Evolutionary conservation across 2,797 vertebrate genomes (phyloP), one percentile per base, ranked within the genome.

Genomic region (Danio albolineatus): DNA sequence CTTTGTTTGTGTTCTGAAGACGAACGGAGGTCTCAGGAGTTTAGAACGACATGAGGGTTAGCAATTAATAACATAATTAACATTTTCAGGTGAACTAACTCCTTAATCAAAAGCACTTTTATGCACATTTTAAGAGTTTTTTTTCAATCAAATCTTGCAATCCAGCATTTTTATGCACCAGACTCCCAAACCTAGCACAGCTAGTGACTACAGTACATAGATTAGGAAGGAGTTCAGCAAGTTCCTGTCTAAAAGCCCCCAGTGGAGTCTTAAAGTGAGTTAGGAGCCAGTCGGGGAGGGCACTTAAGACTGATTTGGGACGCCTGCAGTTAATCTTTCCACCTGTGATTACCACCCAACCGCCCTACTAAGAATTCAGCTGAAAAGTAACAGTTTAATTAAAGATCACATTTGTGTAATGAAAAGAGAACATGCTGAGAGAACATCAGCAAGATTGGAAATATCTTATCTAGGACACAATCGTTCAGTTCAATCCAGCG

Each of bases 381-480:
- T 64, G 48, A 61, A 84, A 61, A 64, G 70, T 84, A 70, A 67
- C 61, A 53, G 56, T 82, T 81, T 84, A 85, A 85, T 85, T 65
- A 66, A 66, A 67, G 60, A 59, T 53, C 59, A 56, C 67, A 48
- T 64, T 65, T 67, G 51, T 19, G 39, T 59, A 7, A 44, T 70
- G 41, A 67, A 56, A 72, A 65, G 48, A 38, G 19, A 38, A 74
- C 82, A 70, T 64, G 73, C 67, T 82, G 79, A 53, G 57, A 53
- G 5, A 57, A 60, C 54, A 76, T 79, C 66, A 79, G 79, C 21
- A 59, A 57, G 21, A 56, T 44, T 66, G 39, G 49, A 67, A 46
- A 46, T 19, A 41, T 48, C 51, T 17, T 14, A 57, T 6, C 8
- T 46, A 53, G 62, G 36, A 76, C 21, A 76, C 48, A 62, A 60